Percentiles rank a stretch among this genome's conserved stretches.
Evolutionary conservation across 2,888 invertebrate genomes (phyloP).

Genomic region (Ypsolopha scabrella): DNA sequence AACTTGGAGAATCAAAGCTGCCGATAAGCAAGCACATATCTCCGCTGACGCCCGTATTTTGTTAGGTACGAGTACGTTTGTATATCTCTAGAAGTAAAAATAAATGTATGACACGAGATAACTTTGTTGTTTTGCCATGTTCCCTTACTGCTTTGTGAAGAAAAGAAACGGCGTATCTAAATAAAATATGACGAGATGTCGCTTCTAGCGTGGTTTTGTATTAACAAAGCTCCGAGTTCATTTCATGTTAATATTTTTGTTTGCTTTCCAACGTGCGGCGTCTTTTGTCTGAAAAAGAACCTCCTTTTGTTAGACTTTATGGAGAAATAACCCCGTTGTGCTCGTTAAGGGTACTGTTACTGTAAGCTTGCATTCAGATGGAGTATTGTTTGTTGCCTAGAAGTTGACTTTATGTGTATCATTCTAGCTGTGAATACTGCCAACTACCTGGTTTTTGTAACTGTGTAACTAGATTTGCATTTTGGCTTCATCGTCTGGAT

Average conservation of each 20-base stretch:
- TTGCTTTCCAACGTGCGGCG: slow-evolving; percentile 31
- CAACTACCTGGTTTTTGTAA: neutral
- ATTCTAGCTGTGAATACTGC: neutral
- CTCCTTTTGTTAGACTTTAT: slow-evolving; percentile 35
- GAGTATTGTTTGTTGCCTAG: slow-evolving; percentile 1
- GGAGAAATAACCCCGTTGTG: slow-evolving; percentile 29
- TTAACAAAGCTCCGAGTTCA: slow-evolving; percentile 16
- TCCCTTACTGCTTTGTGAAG: no score
- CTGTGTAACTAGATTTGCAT: neutral
- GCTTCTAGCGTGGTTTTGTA: slow-evolving; percentile 12
- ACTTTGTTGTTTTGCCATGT: no score
- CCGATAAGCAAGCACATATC: no score
- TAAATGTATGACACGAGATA: no score
- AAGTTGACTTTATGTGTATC: slow-evolving; percentile 3
- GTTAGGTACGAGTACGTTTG: no score
- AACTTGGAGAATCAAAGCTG: no score
- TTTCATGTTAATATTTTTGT: slow-evolving; percentile 56
- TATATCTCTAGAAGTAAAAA: no score
- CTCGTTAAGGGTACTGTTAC: slow-evolving; percentile 3
- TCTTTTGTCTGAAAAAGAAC: slow-evolving; percentile 42
- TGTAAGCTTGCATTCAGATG: slow-evolving; percentile 3
- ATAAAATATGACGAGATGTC: slow-evolving; percentile 2
- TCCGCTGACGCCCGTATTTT: no score
- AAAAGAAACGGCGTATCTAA: neutral
- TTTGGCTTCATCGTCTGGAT: neutral